Evolutionary conservation across 2,797 vertebrate species (phyloP).

Genomic region (Alca torda): DNA sequence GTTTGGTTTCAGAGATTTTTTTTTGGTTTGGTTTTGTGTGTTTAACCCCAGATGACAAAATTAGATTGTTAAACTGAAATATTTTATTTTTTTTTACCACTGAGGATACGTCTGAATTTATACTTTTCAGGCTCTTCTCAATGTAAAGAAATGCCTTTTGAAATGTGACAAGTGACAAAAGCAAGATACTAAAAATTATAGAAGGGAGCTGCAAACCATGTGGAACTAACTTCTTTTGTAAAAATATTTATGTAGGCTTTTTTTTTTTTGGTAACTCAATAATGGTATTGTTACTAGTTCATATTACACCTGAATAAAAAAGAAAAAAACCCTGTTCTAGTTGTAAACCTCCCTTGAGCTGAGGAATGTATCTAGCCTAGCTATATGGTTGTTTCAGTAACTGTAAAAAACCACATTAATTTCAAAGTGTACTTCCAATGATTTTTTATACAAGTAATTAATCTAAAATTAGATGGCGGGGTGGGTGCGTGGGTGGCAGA

Average conservation of each 20-base stretch:
- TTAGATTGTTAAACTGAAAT: neutral
- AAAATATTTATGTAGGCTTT: neutral
- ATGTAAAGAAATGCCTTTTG: conserved; percentile 25
- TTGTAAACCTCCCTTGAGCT: neutral
- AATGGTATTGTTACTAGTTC: neutral
- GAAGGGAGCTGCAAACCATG: conserved; percentile 35
- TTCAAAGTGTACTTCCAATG: neutral
- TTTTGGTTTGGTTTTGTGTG: neutral
- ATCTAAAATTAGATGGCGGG: neutral
- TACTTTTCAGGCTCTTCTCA: neutral
- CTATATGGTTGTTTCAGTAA: neutral
- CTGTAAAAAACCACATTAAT: neutral
- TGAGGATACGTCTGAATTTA: neutral
- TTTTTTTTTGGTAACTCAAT: neutral
- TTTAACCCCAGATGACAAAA: neutral
- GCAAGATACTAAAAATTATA: conserved; percentile 54
- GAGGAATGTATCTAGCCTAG: neutral
- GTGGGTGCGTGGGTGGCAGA: rapidly evolving
- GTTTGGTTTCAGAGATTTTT: neutral
- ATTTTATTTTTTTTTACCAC: neutral
- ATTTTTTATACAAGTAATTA: neutral
- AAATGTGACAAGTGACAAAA: conserved; percentile 65
- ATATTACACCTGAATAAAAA: neutral
- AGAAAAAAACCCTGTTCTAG: neutral
- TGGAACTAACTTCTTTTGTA: conserved; percentile 64